Percentiles rank a stretch among this genome's conserved stretches.
Conservation (phyloP, 1,140 invertebrate species). For the Hestina assimilis region DNA sequence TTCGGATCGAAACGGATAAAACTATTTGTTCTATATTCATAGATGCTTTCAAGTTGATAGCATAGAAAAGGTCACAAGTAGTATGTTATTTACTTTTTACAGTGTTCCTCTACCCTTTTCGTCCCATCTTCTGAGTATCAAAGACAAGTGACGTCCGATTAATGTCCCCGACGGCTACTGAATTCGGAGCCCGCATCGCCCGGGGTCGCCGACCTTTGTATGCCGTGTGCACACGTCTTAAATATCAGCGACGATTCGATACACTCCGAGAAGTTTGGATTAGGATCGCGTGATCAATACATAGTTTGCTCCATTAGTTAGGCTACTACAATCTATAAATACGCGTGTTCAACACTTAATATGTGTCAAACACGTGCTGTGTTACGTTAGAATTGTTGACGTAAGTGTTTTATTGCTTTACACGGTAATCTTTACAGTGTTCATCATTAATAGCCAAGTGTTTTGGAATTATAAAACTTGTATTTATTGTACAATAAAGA, state of each 20-base stretch:
- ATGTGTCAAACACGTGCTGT: neutral
- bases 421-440: too few relatives aligned
- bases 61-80: conserved; percentile 6
- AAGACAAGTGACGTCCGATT: conserved; percentile 61
- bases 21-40: neutral
- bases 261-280: conserved; percentile 35
- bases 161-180: conserved; percentile 58
- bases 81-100: conserved; percentile 21
- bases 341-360: neutral
- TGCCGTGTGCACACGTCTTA: conserved; percentile 43
- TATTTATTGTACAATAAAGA: too few relatives aligned
- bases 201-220: conserved; percentile 51
- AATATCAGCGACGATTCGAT: conserved; percentile 45
- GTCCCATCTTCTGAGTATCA: conserved; percentile 33
- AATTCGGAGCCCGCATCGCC: conserved; percentile 61
- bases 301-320: neutral
- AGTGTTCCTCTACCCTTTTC: conserved; percentile 26
- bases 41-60: neutral
- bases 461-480: neutral
- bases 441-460: too few relatives aligned
- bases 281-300: conserved; percentile 28
- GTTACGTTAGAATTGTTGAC: neutral
- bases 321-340: neutral
- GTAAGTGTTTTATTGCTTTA: neutral
- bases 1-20: too few relatives aligned